Conservation (phyloP, 2,113 vertebrate genomes). For the Oncorhynchus kisutch region DNA sequence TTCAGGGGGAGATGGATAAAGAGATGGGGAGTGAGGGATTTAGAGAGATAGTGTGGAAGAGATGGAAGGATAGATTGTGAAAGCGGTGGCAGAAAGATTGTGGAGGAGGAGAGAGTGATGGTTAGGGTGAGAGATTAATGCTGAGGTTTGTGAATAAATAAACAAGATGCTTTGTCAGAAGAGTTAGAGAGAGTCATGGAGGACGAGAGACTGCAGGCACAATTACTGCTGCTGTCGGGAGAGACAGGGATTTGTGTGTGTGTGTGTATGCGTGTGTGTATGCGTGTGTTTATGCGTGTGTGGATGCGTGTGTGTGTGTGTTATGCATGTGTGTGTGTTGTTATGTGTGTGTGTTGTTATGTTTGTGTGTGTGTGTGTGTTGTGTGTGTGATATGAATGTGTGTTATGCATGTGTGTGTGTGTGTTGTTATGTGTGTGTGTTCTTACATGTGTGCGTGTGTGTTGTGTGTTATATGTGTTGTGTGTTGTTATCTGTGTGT, state of each 20-base stretch:
- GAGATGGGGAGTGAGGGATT: not conserved
- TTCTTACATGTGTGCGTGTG: not conserved
- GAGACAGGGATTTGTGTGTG: not conserved
- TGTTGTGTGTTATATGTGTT: not conserved
- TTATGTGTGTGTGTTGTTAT: not conserved
- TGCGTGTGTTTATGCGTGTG: not conserved
- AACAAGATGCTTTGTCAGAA: conserved; percentile 24
- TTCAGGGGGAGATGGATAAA: not conserved
- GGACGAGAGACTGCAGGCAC: not conserved
- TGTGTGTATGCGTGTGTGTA: not conserved
- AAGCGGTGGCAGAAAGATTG: conserved; percentile 12
- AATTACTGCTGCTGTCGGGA: not conserved
- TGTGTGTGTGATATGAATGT: not conserved
- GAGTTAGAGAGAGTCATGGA: not conserved
- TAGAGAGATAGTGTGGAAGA: not conserved
- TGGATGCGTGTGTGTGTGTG: not conserved
- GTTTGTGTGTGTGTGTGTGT: not conserved
- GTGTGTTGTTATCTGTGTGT: not conserved
- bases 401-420: not conserved
- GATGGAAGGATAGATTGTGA: conserved; percentile 12
- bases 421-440: not conserved
- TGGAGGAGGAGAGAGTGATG: conserved; percentile 9
- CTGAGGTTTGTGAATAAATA: conserved; percentile 16
- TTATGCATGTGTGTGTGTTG: not conserved
- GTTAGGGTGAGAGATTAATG: conserved; percentile 4